A percentile compares a stretch with the other conserved stretches of the same genome.
Conservation (phyloP, 2,888 invertebrate genomes). For the Drosophila pseudotakahashii region DNA sequence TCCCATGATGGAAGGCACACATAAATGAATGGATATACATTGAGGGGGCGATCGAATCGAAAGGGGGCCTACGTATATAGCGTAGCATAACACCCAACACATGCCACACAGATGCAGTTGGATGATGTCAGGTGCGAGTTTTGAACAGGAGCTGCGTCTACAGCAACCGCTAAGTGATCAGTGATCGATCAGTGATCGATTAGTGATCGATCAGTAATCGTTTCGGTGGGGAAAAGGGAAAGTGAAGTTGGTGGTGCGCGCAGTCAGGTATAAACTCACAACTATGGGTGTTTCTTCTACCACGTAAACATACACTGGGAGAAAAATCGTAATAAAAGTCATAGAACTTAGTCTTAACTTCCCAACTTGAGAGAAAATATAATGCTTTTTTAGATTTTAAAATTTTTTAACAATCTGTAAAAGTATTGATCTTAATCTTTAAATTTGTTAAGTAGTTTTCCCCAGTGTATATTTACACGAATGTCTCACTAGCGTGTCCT, state of each 20-base stretch:
- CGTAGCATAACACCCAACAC: slow-evolving; percentile 14
- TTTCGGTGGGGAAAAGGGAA: not conserved
- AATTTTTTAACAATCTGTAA: not conserved
- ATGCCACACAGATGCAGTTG: slow-evolving; percentile 36
- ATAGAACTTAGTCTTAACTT: too few species aligned
- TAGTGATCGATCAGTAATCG: not conserved
- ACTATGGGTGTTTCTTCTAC: slow-evolving; percentile 10
- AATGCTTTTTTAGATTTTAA: not conserved
- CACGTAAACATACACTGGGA: not conserved
- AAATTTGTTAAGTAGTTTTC: not conserved
- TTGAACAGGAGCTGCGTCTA: not conserved
- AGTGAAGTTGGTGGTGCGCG: slow-evolving; percentile 17
- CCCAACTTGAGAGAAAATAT: too few species aligned
- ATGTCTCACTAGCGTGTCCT: not conserved
- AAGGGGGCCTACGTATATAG: not conserved
- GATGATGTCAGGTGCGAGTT: slow-evolving; percentile 28
- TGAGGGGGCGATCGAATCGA: slow-evolving; percentile 1
- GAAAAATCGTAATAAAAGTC: not conserved
- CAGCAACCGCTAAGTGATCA: not conserved
- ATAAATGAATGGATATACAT: slow-evolving; percentile 9
- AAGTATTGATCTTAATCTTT: too few species aligned
- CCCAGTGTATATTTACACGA: not conserved
- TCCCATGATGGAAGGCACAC: slow-evolving; percentile 33
- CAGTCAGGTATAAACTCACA: not conserved
- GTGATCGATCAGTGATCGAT: not conserved